Conservation (phyloP, 1,140 invertebrate genomes). For the Cotesia vestalis region DNA sequence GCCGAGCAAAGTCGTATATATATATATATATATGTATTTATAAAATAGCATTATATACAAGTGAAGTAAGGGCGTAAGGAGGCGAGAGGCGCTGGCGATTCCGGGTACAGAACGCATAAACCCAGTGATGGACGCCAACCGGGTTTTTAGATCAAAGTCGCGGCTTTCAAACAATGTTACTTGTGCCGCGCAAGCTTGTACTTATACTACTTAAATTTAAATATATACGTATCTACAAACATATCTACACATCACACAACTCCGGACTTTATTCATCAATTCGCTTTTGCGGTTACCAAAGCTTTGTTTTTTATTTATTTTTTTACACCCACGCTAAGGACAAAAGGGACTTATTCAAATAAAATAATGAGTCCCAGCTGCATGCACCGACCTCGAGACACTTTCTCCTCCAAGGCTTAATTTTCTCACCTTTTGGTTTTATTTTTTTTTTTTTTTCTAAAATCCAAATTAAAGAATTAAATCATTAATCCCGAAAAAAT, state of each 20-base stretch:
- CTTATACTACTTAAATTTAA: too few species aligned
- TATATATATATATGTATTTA: too few species aligned
- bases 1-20: too few species aligned
- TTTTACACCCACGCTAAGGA: neutral
- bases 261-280: slow-evolving; percentile 37
- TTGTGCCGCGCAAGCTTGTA: slow-evolving; percentile 27
- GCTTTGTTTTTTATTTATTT: slow-evolving; percentile 2
- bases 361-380: slow-evolving; percentile 53
- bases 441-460: too few species aligned
- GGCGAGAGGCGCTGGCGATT: slow-evolving; percentile 46
- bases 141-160: slow-evolving; percentile 60
- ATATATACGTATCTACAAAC: slow-evolving; percentile 6
- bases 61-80: too few species aligned
- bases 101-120: slow-evolving; percentile 54
- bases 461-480: too few species aligned
- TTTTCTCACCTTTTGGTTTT: neutral
- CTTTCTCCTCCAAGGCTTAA: neutral
- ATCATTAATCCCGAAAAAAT: too few species aligned
- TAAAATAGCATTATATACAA: too few species aligned
- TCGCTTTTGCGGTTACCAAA: slow-evolving; percentile 17
- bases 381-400: neutral
- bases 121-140: slow-evolving; percentile 57
- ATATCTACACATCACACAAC: neutral
- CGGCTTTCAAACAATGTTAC: slow-evolving; percentile 65
- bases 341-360: slow-evolving; percentile 14